Evolutionary conservation across 2,797 vertebrate species (phyloP).

Genomic region (Allochrocebus solatus): DNA sequence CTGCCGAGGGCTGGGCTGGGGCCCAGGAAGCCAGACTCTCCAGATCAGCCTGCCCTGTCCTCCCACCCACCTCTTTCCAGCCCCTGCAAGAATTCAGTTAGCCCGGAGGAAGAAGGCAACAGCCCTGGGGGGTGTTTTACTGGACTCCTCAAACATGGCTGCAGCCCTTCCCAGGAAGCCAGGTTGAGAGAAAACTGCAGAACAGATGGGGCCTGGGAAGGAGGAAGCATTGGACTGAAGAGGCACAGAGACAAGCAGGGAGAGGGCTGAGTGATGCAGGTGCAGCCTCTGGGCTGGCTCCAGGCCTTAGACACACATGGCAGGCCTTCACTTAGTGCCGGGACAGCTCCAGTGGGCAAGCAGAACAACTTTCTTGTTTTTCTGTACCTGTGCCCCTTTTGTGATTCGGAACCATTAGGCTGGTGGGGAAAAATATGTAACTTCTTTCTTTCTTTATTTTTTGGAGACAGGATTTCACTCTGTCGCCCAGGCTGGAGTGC

Average conservation of each 20-base stretch:
- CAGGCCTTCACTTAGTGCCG: not conserved
- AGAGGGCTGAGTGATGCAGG: not conserved
- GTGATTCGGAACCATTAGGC: not conserved
- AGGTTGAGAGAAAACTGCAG: not conserved
- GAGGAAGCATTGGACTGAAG: too few relatives aligned
- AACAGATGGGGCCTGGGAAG: not conserved
- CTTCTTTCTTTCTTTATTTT: not conserved
- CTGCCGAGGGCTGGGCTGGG: not conserved
- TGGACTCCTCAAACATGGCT: not conserved
- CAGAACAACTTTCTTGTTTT: not conserved
- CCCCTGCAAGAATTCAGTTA: not conserved
- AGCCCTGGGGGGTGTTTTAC: not conserved
- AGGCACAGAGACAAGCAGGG: rapidly evolving
- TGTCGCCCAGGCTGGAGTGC: not conserved
- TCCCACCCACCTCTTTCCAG: too few relatives aligned
- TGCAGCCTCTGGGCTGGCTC: not conserved
- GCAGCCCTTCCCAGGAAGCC: not conserved
- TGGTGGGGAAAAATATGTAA: not conserved
- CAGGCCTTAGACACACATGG: not conserved
- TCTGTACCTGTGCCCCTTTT: not conserved
- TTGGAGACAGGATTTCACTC: not conserved
- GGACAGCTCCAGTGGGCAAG: not conserved
- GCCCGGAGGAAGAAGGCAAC: not conserved
- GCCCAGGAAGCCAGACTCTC: too few relatives aligned
- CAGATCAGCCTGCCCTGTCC: not conserved